Percentiles rank a stretch among this genome's conserved stretches.
These are phyloP conservation scores for Bilobella aurantiaca DNA, from an alignment of 1,140 invertebrate genomes.

Conservation along the genomic window DNA sequence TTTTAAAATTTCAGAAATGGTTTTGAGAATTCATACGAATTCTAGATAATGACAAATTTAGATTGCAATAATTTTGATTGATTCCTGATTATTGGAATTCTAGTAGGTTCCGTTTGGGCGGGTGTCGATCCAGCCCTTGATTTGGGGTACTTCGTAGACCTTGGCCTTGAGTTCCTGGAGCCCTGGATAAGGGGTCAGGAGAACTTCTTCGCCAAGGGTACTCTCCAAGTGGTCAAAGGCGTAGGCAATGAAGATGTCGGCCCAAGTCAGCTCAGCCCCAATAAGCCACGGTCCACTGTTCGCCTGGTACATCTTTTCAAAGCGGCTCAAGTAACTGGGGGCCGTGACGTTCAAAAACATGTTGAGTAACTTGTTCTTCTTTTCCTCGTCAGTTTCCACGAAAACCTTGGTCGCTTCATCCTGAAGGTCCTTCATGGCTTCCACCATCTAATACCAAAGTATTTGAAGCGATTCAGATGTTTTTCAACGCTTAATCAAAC, in stretches of 20 bases:
- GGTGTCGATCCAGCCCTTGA: neutral
- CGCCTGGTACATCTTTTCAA: constrained; percentile 1
- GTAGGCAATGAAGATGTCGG: constrained; percentile 4
- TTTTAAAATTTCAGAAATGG: no score
- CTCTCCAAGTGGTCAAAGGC: neutral
- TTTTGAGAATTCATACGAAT: neutral
- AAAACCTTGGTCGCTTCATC: constrained; percentile 7
- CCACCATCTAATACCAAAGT: neutral
- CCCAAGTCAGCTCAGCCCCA: constrained; percentile 3
- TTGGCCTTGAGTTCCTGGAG: neutral
- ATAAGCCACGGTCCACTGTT: neutral
- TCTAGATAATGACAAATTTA: neutral
- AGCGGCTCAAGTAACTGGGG: constrained; percentile 10
- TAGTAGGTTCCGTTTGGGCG: constrained; percentile 1
- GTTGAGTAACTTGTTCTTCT: neutral
- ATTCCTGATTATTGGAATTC: neutral
- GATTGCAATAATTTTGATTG: neutral
- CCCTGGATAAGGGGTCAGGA: neutral
- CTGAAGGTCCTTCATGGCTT: neutral
- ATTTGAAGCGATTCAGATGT: neutral
- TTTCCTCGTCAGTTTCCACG: constrained; percentile 1
- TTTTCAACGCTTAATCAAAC: neutral
- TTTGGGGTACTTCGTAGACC: neutral
- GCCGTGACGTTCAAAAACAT: constrained; percentile 1
- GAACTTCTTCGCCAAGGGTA: neutral